Conservation (phyloP, 1,140 invertebrate genomes). For the Neuroterus valhalla region DNA sequence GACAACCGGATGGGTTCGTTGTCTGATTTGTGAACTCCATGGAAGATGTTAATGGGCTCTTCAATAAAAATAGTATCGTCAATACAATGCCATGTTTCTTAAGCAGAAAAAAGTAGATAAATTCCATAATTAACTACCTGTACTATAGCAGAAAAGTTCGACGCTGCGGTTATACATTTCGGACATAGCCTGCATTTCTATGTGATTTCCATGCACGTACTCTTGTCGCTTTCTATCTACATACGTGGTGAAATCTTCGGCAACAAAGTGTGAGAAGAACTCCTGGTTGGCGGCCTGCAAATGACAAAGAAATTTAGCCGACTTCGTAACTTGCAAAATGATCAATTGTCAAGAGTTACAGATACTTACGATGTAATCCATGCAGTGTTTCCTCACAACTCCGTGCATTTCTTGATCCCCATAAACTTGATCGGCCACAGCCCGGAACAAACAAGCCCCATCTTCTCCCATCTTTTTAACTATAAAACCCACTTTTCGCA, state of each 20-base stretch:
- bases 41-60: conserved; percentile 95
- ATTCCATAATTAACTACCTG: conserved; percentile 76
- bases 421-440: conserved; percentile 94
- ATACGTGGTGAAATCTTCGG: conserved; percentile 93
- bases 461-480: conserved; percentile 95
- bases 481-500: conserved; percentile 84
- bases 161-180: conserved; percentile 96
- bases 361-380: conserved; percentile 92
- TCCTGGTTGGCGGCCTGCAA: conserved; percentile 87
- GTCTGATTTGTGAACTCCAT: conserved; percentile 83
- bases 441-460: conserved; percentile 94
- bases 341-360: too few species aligned
- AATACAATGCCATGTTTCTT: conserved; percentile 10
- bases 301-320: conserved; percentile 38
- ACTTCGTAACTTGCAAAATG: too few species aligned
- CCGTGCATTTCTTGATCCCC: conserved; percentile 95
- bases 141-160: conserved; percentile 93
- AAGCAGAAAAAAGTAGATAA: conserved; percentile 31
- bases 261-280: conserved; percentile 95
- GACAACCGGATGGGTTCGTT: conserved; percentile 91
- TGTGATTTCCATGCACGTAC: conserved; percentile 93
- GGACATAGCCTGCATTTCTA: conserved; percentile 95
- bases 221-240: conserved; percentile 86
- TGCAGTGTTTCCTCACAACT: conserved; percentile 89
- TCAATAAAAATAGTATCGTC: conserved; percentile 48